These are phyloP conservation scores for Neolamprologus caudopunctatus DNA, from an alignment of 2,113 vertebrate species.

Conservation along the genomic window DNA sequence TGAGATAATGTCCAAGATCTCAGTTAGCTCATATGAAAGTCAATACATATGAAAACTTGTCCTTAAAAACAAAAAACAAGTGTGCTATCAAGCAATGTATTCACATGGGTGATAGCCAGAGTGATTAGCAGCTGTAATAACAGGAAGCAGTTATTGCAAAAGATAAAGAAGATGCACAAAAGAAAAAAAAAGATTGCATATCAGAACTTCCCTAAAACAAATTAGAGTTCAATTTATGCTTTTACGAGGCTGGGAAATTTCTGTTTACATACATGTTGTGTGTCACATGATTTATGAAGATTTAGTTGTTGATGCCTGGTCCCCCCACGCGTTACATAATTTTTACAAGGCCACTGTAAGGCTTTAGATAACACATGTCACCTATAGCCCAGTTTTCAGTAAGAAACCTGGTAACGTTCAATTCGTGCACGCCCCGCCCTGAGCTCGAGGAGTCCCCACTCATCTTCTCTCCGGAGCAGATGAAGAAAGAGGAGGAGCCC, in stretches of 20 bases:
- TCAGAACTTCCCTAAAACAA: background rate
- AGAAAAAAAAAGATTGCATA: background rate
- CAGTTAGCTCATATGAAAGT: background rate
- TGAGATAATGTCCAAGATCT: background rate
- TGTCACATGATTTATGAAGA: background rate
- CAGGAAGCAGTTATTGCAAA: background rate
- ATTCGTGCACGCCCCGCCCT: constrained; percentile 37
- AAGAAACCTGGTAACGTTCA: background rate
- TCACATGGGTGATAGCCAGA: background rate
- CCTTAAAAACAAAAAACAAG: background rate
- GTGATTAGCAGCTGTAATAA: background rate
- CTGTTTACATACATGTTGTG: background rate
- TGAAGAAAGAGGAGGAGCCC: constrained; percentile 2
- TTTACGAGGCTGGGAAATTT: background rate
- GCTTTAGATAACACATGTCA: background rate
- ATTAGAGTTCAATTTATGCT: background rate
- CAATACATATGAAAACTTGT: background rate
- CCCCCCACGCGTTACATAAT: background rate
- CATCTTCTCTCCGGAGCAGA: background rate
- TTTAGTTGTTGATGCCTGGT: background rate
- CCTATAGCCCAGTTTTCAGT: background rate
- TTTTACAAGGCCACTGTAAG: background rate
- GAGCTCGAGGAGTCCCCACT: constrained; percentile 49
- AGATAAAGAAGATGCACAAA: background rate
- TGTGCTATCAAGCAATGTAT: background rate